Base-by-base conservation (phyloP, 1,140 invertebrate species). In the Drosophila novamexicana region DNA sequence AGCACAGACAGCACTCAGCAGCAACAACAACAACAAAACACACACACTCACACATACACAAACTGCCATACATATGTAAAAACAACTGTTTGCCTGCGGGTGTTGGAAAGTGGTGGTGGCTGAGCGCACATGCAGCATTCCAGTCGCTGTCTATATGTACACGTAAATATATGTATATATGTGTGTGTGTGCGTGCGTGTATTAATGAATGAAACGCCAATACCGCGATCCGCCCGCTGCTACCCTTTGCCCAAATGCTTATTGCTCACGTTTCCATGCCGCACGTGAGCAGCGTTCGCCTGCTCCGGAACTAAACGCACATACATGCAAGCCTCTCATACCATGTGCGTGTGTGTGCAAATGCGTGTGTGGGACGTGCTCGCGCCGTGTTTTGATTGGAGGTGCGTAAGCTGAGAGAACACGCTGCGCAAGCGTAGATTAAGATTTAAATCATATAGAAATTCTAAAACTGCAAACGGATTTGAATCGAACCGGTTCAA, bases 161-260 rank as follows among this genome's bases (percentile, higher is more conserved):
- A 42, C 12, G 34, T 14, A 22, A 7, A 36, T 18, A 18, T 18
- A 18, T 18, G 18, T 18, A 1, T 34, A 44, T 29, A n/a, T 57
- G n/a, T 36, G 34, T 58, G 45, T 49, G 47, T 49, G 18, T 53
- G 66, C 69, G 14, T 49, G 36, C 14, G 50, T 86, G 84, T 88
- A 83, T 88, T 86, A 86, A 85, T 86, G 83, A 86, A 86, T 86
- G 83, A 86, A 86, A 77, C 77, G 79, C 83, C 83, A 89, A 88
- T 79, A 76, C 81, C 73, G 65, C 75, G 68, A 58, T 44, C 62
- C 53, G 59, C 57, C 29, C 57, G 47, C 36, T 7, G 7, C 22
- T 45, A 45, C 58, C 54, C n/a, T 47, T 54, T 16, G 1, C 9
- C 32, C 10, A 58, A 65, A 42, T 34, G 32, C 14, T 52, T 64